Evolutionary conservation across 2,797 vertebrate genomes (phyloP).

Genomic region (Microctenopoma steveboyesi): DNA sequence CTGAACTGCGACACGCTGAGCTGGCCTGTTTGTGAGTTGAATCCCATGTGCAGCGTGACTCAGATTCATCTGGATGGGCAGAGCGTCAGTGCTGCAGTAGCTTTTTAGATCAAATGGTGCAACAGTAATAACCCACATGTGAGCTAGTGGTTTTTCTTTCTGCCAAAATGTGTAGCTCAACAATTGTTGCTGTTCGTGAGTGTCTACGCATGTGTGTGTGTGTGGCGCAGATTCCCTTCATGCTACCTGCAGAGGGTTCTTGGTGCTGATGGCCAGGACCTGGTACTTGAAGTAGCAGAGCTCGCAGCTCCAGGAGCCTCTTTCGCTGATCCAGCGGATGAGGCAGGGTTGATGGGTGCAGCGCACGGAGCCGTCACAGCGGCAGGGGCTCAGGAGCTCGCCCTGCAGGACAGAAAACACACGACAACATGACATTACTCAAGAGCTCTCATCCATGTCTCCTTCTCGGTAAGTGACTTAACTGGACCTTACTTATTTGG

Average conservation of each 20-base stretch:
- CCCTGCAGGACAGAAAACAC: constrained; percentile 77
- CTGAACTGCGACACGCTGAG: constrained; percentile 6
- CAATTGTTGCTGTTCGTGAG: background rate
- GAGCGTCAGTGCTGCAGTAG: constrained; percentile 2
- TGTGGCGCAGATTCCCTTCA: constrained; percentile 80
- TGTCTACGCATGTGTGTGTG: background rate
- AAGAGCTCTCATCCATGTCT: background rate
- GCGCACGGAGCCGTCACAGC: constrained; percentile 88
- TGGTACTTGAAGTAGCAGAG: constrained; percentile 94
- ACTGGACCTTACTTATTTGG: background rate
- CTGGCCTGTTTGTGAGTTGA: constrained; percentile 15
- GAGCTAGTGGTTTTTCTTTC: background rate
- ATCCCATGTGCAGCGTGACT: constrained; percentile 16
- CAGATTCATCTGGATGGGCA: constrained; percentile 6
- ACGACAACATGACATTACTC: background rate
- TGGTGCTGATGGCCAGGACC: constrained; percentile 92
- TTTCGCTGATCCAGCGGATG: constrained; percentile 92
- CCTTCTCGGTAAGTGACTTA: background rate
- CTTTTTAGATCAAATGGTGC: background rate
- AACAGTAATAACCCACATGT: background rate
- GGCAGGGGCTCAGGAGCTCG: constrained; percentile 89
- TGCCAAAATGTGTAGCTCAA: background rate
- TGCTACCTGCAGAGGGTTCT: constrained; percentile 89
- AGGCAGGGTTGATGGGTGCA: constrained; percentile 92
- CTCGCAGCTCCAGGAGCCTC: constrained; percentile 93